Evolutionary conservation across 2,888 invertebrate species (phyloP), one percentile per base, ranked within the genome.

Genomic region (Archips crataeganus): DNA sequence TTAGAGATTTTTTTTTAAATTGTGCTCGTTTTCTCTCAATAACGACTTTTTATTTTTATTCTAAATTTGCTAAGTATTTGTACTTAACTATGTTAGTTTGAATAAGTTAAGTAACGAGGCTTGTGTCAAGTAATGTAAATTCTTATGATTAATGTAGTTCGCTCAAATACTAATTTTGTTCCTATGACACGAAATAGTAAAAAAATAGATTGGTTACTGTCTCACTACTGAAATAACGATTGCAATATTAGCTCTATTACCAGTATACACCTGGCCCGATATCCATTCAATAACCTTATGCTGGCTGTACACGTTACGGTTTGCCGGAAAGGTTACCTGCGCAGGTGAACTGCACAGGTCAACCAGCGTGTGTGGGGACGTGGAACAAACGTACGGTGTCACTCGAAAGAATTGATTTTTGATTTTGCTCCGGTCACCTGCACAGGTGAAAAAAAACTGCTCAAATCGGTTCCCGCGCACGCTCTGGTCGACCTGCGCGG

Each of bases 1-100:
- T 63, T 63, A 32, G 63, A 63, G 9, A 10, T 15, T 51, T 15
- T 65, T 65, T 64, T 65, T 65, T 32, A 47, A 23, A 65, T 32
- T 51, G 6, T 34, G 63, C 32, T 63, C 32, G n/a, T n/a, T 49
- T 63, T 23, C 9, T 60, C 36, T 36, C 34, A 32, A 8, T 6
- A 15, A 15, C 32, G 57, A 36, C 6, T 45, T 11, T 39, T 65
- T 49, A 39, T 36, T 57, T 57, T 57, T 42, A 2, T 62, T 45
- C 63, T 13, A 47, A 36, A 65, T 32, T 36, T 42, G 9, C 15
- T 36, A n/a, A 36, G 36, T 51, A n/a, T 13, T 62, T 63, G 54
- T 68, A 68, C 63, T 57, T 34, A 34, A 51, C 42, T 62, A 62
- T 15, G n/a, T 51, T 23, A 34, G 23, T 51, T 32, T 57, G 11